Evolutionary conservation across 1,140 invertebrate genomes (phyloP).

Genomic region (Bombus balteatus): DNA sequence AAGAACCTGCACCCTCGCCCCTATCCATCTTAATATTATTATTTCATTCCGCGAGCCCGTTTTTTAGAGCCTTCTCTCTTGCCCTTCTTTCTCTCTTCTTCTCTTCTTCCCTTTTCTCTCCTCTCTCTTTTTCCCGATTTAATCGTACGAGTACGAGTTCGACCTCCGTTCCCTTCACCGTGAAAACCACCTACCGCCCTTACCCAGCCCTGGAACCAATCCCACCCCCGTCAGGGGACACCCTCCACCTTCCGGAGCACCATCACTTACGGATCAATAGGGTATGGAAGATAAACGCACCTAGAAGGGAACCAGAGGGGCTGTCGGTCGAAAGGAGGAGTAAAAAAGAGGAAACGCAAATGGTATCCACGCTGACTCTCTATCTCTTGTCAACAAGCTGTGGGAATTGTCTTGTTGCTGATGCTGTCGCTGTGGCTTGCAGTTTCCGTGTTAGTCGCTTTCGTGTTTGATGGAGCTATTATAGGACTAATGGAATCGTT

Average conservation of each 20-base stretch:
- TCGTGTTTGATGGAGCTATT: background rate
- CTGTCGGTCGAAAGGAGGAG: slow-evolving; percentile 42
- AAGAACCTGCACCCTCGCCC: slow-evolving; percentile 68
- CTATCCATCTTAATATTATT: slow-evolving; percentile 80
- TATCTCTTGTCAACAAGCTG: slow-evolving; percentile 57
- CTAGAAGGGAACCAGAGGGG: slow-evolving; percentile 56
- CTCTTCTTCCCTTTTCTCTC: background rate
- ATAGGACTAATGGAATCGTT: background rate
- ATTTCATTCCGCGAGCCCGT: slow-evolving; percentile 76
- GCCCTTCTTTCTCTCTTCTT: background rate
- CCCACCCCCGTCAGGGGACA: slow-evolving; percentile 65
- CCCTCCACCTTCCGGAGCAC: slow-evolving; percentile 69
- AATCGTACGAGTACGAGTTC: slow-evolving; percentile 75
- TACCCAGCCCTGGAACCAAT: slow-evolving; percentile 51
- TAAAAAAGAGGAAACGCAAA: slow-evolving; percentile 58
- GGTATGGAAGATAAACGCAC: slow-evolving; percentile 76
- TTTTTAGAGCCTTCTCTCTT: slow-evolving; percentile 66
- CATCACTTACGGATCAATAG: slow-evolving; percentile 79
- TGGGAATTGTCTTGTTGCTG: slow-evolving; percentile 42
- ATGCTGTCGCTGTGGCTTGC: background rate
- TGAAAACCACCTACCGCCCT: slow-evolving; percentile 65
- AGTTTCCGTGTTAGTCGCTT: background rate
- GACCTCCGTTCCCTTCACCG: slow-evolving; percentile 64
- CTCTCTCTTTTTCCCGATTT: slow-evolving; percentile 61
- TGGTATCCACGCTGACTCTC: slow-evolving; percentile 49